These are phyloP conservation scores for Seladonia tumulorum DNA, from an alignment of 2,888 invertebrate genomes.

Conservation along the genomic window DNA sequence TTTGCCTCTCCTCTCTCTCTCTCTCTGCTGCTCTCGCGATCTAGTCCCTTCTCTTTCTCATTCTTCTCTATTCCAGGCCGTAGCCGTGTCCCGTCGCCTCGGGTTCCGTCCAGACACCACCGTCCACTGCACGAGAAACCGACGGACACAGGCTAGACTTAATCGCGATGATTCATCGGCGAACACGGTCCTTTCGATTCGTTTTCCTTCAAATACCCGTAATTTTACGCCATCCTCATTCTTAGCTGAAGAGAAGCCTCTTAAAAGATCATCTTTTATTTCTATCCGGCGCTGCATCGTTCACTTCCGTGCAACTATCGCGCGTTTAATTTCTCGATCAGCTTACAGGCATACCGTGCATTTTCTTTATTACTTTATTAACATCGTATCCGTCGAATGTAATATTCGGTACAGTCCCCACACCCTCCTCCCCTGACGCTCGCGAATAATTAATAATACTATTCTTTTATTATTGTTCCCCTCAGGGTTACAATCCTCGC, in stretches of 20 bases:
- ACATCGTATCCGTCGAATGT: too few relatives aligned
- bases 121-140: constrained; percentile 25
- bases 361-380: background rate
- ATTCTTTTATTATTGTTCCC: too few relatives aligned
- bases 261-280: background rate
- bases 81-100: constrained; percentile 56
- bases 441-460: too few relatives aligned
- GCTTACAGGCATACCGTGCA: background rate
- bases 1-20: constrained; percentile 1
- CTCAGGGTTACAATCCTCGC: too few relatives aligned
- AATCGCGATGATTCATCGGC: constrained; percentile 12
- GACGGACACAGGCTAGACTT: constrained; percentile 16
- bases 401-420: too few relatives aligned
- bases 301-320: background rate
- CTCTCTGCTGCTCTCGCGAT: background rate
- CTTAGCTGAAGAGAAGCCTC: background rate
- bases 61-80: constrained; percentile 33
- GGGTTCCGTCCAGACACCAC: constrained; percentile 47
- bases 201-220: background rate
- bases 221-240: background rate
- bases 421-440: too few relatives aligned
- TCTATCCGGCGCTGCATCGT: background rate
- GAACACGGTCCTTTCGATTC: constrained; percentile 15
- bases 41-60: background rate
- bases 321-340: background rate